These are phyloP conservation scores for Drosophila merina DNA, from an alignment of 2,888 invertebrate species.

Conservation along the genomic window DNA sequence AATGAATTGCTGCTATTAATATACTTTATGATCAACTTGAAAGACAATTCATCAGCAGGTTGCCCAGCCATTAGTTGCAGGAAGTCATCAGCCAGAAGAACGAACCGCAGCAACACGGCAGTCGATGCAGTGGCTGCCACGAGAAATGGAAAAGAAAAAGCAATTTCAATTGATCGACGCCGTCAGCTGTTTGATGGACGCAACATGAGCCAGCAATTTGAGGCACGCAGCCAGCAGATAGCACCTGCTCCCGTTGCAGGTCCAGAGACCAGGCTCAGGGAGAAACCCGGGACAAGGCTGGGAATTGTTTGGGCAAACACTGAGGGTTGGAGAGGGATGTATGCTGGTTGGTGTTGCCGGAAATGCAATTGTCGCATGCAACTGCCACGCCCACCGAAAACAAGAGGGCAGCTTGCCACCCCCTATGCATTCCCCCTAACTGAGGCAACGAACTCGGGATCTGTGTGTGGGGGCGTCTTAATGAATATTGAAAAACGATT, in stretches of 20 bases:
- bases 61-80: slow-evolving; percentile 40
- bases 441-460: slow-evolving; percentile 29
- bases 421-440: too few species aligned
- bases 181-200: slow-evolving; percentile 61
- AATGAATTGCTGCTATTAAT: slow-evolving; percentile 18
- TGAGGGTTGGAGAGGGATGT: slow-evolving; percentile 12
- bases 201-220: slow-evolving; percentile 69
- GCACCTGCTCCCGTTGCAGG: slow-evolving; percentile 57
- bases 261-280: not conserved
- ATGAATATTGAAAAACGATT: slow-evolving; percentile 69
- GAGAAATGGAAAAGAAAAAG: slow-evolving; percentile 14
- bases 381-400: slow-evolving; percentile 61
- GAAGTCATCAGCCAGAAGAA: slow-evolving; percentile 39
- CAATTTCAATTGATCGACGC: slow-evolving; percentile 62
- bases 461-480: slow-evolving; percentile 51
- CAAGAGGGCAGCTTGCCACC: slow-evolving; percentile 14
- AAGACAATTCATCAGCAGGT: slow-evolving; percentile 34
- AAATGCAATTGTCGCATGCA: slow-evolving; percentile 73
- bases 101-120: slow-evolving; percentile 21
- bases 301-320: slow-evolving; percentile 11
- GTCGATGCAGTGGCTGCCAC: slow-evolving; percentile 10
- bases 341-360: slow-evolving; percentile 57
- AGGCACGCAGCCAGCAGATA: slow-evolving; percentile 56
- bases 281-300: slow-evolving; percentile 4
- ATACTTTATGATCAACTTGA: slow-evolving; percentile 23